Percentiles rank a stretch among this genome's conserved stretches.
These are phyloP conservation scores for Tenthredo livida DNA, from an alignment of 2,888 invertebrate species.

Conservation along the genomic window DNA sequence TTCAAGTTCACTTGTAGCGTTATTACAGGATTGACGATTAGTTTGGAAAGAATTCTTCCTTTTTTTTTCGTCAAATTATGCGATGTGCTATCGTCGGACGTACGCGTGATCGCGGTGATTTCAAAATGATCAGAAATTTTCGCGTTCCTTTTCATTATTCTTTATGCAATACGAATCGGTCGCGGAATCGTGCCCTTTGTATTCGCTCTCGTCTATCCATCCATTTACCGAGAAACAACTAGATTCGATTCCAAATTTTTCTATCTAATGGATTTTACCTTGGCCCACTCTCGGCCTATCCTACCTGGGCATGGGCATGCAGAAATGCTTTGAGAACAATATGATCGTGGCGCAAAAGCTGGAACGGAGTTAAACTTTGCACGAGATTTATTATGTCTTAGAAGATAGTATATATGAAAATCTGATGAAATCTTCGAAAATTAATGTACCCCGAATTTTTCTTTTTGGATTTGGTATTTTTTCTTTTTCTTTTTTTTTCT, in stretches of 20 bases:
- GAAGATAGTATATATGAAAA: not conserved
- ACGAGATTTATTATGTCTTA: not conserved
- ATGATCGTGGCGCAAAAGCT: constrained; percentile 40
- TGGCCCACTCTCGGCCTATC: constrained; percentile 22
- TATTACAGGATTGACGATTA: not conserved
- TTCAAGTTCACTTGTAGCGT: constrained; percentile 16
- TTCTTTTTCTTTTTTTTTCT: not conserved
- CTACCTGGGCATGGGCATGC: not conserved
- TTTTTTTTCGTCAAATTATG: not conserved
- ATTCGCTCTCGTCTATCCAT: not conserved
- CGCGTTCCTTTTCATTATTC: not conserved
- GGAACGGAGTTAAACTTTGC: constrained; percentile 15
- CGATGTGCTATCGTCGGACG: too few species aligned
- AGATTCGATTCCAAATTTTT: constrained; percentile 39
- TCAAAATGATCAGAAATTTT: not conserved
- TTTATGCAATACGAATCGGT: not conserved
- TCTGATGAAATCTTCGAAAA: not conserved
- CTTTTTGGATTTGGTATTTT: not conserved
- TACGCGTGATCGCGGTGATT: not conserved
- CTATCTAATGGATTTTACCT: constrained; percentile 42
- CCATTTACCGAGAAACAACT: not conserved
- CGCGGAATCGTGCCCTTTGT: not conserved
- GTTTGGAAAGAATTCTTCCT: not conserved
- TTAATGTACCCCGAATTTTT: too few species aligned
- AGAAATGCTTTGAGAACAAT: constrained; percentile 33